Evolutionary conservation across 2,888 invertebrate genomes (phyloP).

Genomic region (Morpho deidamia): DNA sequence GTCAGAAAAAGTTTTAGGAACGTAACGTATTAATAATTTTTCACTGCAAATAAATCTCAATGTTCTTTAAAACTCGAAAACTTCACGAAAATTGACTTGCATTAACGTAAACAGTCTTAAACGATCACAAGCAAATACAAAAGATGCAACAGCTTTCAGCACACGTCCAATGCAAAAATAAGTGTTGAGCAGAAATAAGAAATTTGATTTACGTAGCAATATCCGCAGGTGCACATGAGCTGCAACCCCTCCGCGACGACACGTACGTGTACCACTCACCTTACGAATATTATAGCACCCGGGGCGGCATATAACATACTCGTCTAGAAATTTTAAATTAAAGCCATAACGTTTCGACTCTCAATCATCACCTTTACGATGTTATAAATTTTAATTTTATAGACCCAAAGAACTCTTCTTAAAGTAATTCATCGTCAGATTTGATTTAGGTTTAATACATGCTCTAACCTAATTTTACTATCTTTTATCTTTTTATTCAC

Average conservation of each 20-base stretch:
- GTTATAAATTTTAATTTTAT: slow-evolving; percentile 16
- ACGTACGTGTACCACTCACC: slow-evolving; percentile 22
- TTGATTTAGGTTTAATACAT: background rate
- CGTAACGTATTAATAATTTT: no score
- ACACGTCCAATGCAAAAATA: slow-evolving; percentile 38
- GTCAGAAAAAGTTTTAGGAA: no score
- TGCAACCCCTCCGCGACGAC: slow-evolving; percentile 31
- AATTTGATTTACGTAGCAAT: slow-evolving; percentile 69
- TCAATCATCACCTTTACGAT: slow-evolving; percentile 17
- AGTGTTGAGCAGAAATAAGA: slow-evolving; percentile 60
- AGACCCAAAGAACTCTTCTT: slow-evolving; percentile 1
- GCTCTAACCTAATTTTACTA: background rate
- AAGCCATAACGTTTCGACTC: slow-evolving; percentile 18
- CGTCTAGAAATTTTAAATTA: slow-evolving; percentile 24
- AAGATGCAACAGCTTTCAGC: slow-evolving; percentile 18
- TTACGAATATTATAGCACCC: slow-evolving; percentile 25
- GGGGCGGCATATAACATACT: slow-evolving; percentile 16
- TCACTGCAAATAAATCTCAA: no score
- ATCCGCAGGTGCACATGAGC: slow-evolving; percentile 64
- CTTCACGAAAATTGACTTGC: background rate
- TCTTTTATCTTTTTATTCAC: background rate
- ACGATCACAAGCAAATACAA: slow-evolving; percentile 7
- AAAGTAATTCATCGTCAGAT: background rate
- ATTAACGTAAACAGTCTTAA: slow-evolving; percentile 7
- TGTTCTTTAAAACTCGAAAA: no score